These are phyloP conservation scores for Drosophila bifasciata DNA, from an alignment of 1,140 invertebrate species.

Conservation along the genomic window DNA sequence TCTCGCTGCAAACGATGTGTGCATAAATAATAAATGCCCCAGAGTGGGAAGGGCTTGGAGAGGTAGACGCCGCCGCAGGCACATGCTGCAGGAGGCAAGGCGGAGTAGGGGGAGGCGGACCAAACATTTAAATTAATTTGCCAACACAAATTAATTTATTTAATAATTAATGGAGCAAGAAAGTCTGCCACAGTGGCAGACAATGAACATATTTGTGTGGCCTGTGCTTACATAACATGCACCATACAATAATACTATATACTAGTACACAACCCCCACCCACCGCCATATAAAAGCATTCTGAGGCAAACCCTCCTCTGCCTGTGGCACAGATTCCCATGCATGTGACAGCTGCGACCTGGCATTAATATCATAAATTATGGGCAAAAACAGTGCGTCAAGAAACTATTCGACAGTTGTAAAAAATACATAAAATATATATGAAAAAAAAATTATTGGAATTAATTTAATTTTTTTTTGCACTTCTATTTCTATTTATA, in stretches of 20 bases:
- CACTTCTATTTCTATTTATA: no score
- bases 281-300: neutral
- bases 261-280: neutral
- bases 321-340: slow-evolving; percentile 60
- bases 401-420: neutral
- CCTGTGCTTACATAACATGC: slow-evolving; percentile 9
- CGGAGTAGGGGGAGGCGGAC: neutral
- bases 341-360: slow-evolving; percentile 70
- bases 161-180: slow-evolving; percentile 82
- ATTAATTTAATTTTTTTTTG: no score
- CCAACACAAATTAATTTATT: slow-evolving; percentile 79
- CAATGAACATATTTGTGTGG: slow-evolving; percentile 69
- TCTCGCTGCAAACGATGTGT: slow-evolving; percentile 45
- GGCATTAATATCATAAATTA: slow-evolving; percentile 79
- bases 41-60: slow-evolving; percentile 27
- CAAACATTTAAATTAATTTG: slow-evolving; percentile 81
- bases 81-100: neutral
- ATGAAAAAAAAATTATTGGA: no score
- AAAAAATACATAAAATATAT: slow-evolving; percentile 4
- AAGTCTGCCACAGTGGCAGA: slow-evolving; percentile 52
- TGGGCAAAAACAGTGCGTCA: slow-evolving; percentile 29
- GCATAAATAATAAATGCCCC: slow-evolving; percentile 70
- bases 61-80: neutral
- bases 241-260: neutral
- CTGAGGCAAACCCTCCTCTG: slow-evolving; percentile 11